Evolutionary conservation across 1,140 invertebrate species (phyloP), one percentile per base, ranked within the genome.

Genomic region (Calephelis virginiensis): DNA sequence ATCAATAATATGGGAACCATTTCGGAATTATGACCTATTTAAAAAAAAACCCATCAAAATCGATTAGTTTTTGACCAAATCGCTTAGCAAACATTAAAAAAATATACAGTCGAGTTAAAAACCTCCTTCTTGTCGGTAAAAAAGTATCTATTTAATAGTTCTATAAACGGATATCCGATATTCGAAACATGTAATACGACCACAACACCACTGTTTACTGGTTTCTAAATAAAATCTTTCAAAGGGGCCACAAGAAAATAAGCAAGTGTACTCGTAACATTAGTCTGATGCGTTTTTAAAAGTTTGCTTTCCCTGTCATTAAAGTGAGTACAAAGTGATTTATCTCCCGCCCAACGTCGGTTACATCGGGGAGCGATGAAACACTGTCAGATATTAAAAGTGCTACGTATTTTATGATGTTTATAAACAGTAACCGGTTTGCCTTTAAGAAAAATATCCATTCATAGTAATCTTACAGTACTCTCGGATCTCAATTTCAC

Each of bases 251-350:
- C 68, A 72, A 67, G 67, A 72, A 71, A 75, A 71, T 67, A 72
- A 70, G 68, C 64, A 62, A 66, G 47, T 28, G 46, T 43, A 48
- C 48, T 61, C 38, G 49, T 46, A 63, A 45, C 60, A 47, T 63
- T 62, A 63, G 49, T 71, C 61, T 69, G 68, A 76, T 74, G 68
- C 63, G 47, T 72, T 75, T 74, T 73, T 72, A 76, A 74, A 72
- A 71, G 71, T 70, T 76, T 76, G 66, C 66, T 70, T 74, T 74
- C 53, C 50, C 14, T 70, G 68, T 69, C 68, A 71, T 72, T 71
- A 73, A 76, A 67, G 63, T 64, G 56, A 60, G 47, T 48, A 69
- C 28, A 45, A 71, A 73, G 61, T 76, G 71, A 76, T 71, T 76
- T 73, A 73, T 67, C 61, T 64, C 59, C 66, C 64, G 14, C 61